A percentile compares a stretch with the other conserved stretches of the same genome.
Conservation (phyloP, 2,888 invertebrate species). For the Boloria euphrosyne region DNA sequence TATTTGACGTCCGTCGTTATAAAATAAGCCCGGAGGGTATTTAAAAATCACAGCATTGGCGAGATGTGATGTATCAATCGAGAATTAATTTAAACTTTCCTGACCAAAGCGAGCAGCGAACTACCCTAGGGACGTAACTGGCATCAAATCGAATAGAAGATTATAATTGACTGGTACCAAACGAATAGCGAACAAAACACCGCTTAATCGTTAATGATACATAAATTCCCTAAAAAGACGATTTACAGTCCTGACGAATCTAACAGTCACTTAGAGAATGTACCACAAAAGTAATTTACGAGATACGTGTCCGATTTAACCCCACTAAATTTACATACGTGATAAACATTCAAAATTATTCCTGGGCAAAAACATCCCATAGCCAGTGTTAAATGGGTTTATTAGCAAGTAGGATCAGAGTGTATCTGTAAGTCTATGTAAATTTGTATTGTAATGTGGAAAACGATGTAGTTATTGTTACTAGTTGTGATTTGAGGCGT, state of each 20-base stretch:
- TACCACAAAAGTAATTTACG: slow-evolving; percentile 63
- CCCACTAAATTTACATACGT: slow-evolving; percentile 63
- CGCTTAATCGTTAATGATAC: slow-evolving; percentile 55
- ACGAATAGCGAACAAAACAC: slow-evolving; percentile 63
- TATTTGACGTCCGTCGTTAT: slow-evolving; percentile 43
- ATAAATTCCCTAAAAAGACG: slow-evolving; percentile 50
- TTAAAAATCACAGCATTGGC: slow-evolving; percentile 68
- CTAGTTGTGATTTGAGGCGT: slow-evolving; percentile 45
- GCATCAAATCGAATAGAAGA: slow-evolving; percentile 78
- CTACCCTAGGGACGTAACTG: slow-evolving; percentile 68
- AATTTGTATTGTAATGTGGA: slow-evolving; percentile 64
- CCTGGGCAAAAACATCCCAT: slow-evolving; percentile 47
- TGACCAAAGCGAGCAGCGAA: slow-evolving; percentile 69
- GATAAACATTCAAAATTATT: slow-evolving; percentile 50
- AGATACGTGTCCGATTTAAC: slow-evolving; percentile 63
- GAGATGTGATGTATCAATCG: slow-evolving; percentile 74
- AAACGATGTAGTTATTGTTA: slow-evolving; percentile 53
- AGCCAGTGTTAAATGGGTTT: slow-evolving; percentile 58
- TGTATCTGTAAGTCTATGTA: slow-evolving; percentile 52
- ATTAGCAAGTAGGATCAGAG: slow-evolving; percentile 55
- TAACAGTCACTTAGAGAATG: slow-evolving; percentile 59
- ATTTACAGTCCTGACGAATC: slow-evolving; percentile 53
- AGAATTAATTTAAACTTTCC: slow-evolving; percentile 80
- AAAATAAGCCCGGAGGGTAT: slow-evolving; percentile 56
- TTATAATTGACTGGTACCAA: slow-evolving; percentile 72